Evolutionary conservation across 2,797 vertebrate genomes (phyloP), one percentile per base, ranked within the genome.

Genomic region (Poeciliopsis presidionis): DNA sequence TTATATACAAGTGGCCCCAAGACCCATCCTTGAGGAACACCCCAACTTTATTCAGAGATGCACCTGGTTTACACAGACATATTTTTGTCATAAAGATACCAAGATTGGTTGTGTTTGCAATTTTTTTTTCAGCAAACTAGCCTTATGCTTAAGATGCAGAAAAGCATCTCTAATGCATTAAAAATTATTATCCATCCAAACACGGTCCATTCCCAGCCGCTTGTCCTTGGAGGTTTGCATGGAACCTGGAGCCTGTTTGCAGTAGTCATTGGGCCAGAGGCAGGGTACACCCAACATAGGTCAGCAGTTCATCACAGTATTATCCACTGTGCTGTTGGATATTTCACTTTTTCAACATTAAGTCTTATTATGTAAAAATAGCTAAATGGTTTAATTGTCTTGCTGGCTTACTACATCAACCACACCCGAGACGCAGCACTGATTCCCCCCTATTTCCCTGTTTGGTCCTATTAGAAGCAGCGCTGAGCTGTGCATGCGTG

Each of bases 391-490:
- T 67, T 89, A 73, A 85, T 77, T 90, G 72, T 84, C 80, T 71
- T 79, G 57, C 81, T 89, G 81, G 77, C 76, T 77, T 76, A 87
- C 92, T 84, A 81, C 41, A 77, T 87, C 88, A 85, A 84, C 94
- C 92, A 88, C 94, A 90, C 94, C 93, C 92, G 89, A 75, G 75
- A 72, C 78, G 83, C 79, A 88, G 51, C 77, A 79, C 63, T 84
- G 28, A 28, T 71, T 86, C 89, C 79, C 82, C 83, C 88, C 20
- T 22, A 41, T 86, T 93, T 89, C 88, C 88, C 92, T 86, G 82
- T 46, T 79, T 65, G 41, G 76, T 75, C 86, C 74, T 77, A 81
- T 80, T 74, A 55, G 67, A 81, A 72, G 81, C 72, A 63, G 74
- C 67, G 78, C 69, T 76, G 83, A 78, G 74, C 80, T 61, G 61